phyloP scores from a whole-genome alignment of 2,888 invertebrate species.

The Malacosoma neustria region DNA sequence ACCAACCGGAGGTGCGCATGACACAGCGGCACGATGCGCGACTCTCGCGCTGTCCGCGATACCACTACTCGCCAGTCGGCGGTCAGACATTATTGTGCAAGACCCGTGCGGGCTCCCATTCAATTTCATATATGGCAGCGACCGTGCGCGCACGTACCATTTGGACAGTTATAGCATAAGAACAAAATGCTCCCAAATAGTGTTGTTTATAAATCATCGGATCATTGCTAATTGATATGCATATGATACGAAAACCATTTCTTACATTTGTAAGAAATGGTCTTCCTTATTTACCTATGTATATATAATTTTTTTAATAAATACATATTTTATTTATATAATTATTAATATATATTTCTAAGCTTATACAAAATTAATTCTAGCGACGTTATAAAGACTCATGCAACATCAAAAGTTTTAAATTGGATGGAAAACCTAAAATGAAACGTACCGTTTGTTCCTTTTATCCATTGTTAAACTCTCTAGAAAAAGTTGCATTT shows the following conservation, averaged over 20 bases:
- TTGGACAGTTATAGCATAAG: slow-evolving; percentile 44
- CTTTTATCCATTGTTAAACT: no score
- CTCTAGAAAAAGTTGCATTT: no score
- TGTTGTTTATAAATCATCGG: slow-evolving; percentile 30
- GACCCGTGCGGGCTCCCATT: slow-evolving; percentile 60
- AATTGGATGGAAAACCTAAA: no score
- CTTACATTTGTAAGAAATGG: no score
- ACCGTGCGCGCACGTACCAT: slow-evolving; percentile 50
- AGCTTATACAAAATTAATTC: no score
- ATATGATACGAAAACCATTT: background rate
- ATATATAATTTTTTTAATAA: no score
- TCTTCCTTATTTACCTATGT: no score
- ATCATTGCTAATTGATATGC: slow-evolving; percentile 14
- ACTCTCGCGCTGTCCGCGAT: slow-evolving; percentile 27
- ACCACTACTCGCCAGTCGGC: slow-evolving; percentile 32
- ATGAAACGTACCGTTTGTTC: no score
- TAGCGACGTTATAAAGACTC: no score
- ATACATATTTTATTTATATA: no score
- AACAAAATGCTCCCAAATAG: slow-evolving; percentile 37
- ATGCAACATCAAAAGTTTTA: no score
- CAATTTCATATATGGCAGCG: slow-evolving; percentile 68
- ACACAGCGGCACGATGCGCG: slow-evolving; percentile 6
- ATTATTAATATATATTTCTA: no score
- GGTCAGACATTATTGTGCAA: slow-evolving; percentile 61
- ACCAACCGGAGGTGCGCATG: slow-evolving; percentile 1